Base-by-base conservation (phyloP, 1,140 invertebrate species). In the Drosophila murphyi region DNA sequence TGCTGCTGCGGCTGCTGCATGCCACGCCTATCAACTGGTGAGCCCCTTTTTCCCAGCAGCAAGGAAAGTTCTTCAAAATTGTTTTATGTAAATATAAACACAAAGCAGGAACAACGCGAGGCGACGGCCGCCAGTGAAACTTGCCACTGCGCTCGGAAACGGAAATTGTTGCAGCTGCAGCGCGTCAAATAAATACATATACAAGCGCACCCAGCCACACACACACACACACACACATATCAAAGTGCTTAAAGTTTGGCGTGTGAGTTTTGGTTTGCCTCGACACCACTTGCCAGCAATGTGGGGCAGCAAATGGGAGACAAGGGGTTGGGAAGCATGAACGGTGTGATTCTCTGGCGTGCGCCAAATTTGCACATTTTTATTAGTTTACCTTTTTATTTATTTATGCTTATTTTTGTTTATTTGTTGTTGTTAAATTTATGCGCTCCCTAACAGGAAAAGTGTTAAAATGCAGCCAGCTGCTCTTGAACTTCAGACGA, bases 71-170 rank as follows among this genome's bases (percentile, higher is more conserved):
- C 69, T 80, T 72, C 77, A 85, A 88, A 88, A 89, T 88, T 89
- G 85, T 88, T 88, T 88, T 88, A 88, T 88, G 85, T 88, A 88
- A 88, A 88, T 88, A 88, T 72, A 83, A 88, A 83, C 80, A 87
- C 80, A 57, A 74, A 72, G 50, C 76, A 74, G 10, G 37, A 47
- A 43, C 20, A 63, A 39, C 39, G 51, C 45, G 29, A 61, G 31
- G 50, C 32, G 32, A n/a, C 50, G 50, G 32, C 12, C 63, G 50
- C 51, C 20, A 61, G 37, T 56, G 20, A 37, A 61, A 72, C 50
- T 71, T 64, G 52, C 73, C 48, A 65, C 31, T 64, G 73, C 63
- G 64, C 74, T 70, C 85, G 85, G 85, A 88, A 89, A 72, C 78
- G 85, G 85, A 88, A 88, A 85, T 89, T 88, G 85, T 85, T 89